These are phyloP conservation scores for Acanthopagrus latus DNA, from an alignment of 2,797 vertebrate genomes.

Conservation along the genomic window DNA sequence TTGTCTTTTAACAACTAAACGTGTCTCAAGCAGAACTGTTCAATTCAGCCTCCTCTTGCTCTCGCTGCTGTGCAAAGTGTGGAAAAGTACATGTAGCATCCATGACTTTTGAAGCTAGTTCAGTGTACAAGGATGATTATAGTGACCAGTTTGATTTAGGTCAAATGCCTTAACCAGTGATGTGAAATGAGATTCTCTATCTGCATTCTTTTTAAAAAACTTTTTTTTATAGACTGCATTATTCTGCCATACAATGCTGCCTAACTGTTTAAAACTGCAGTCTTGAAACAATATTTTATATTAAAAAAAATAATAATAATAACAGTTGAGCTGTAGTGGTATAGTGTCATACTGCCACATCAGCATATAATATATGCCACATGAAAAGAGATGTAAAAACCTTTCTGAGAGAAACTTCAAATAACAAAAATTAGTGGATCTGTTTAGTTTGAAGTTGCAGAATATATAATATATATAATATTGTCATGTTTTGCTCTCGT, in stretches of 20 bases:
- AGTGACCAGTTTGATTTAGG: not conserved
- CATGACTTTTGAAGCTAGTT: not conserved
- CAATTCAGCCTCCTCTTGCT: slow-evolving; percentile 35
- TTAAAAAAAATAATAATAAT: not conserved
- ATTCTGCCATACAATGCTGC: not conserved
- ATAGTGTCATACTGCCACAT: not conserved
- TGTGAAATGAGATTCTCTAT: not conserved
- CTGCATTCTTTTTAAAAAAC: not conserved
- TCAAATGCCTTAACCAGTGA: not conserved
- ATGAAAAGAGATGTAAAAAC: not conserved
- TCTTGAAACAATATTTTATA: not conserved
- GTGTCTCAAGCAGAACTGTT: slow-evolving; percentile 49
- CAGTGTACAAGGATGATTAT: not conserved
- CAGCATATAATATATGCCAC: not conserved
- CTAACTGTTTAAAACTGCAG: not conserved
- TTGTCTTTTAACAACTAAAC: slow-evolving; percentile 53
- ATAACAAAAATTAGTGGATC: not conserved
- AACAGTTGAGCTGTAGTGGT: not conserved
- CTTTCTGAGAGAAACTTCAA: not conserved
- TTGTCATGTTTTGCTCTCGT: not conserved
- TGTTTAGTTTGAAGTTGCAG: not conserved
- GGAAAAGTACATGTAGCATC: not conserved
- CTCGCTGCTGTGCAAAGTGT: slow-evolving; percentile 27
- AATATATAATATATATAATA: not conserved
- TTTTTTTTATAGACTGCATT: not conserved